Conservation (phyloP, 2,113 vertebrate species). For the Phasianus colchicus region DNA sequence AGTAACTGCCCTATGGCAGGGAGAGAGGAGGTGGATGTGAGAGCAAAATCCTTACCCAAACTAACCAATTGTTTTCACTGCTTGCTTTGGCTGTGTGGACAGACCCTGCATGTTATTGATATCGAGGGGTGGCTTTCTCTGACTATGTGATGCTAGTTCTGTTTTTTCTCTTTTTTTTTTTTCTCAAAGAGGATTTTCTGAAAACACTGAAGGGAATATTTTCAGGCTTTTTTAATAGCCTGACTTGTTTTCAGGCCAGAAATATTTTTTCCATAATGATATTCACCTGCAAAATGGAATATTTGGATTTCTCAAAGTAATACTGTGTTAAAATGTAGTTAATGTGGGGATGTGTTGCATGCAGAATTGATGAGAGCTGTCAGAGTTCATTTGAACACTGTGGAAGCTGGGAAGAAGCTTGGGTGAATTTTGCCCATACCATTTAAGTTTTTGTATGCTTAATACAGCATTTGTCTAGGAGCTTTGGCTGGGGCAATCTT, state of each 20-base stretch:
- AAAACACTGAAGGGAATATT: not conserved
- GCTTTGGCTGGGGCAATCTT: not conserved
- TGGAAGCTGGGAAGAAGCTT: not conserved
- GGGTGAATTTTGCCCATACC: not conserved
- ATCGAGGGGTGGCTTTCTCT: not conserved
- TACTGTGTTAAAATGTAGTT: not conserved
- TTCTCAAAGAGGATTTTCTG: not conserved
- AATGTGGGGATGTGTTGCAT: not conserved
- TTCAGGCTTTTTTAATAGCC: not conserved
- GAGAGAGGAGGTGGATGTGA: not conserved
- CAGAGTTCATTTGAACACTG: not conserved
- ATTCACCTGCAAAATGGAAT: not conserved
- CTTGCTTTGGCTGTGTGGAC: not conserved
- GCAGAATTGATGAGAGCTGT: not conserved
- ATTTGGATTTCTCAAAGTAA: not conserved
- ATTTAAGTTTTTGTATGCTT: not conserved
- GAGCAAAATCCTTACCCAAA: not conserved
- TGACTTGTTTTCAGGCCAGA: not conserved
- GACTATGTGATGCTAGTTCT: not conserved
- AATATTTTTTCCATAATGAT: not conserved
- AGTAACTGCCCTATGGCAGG: not conserved
- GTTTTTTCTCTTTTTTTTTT: too few relatives aligned
- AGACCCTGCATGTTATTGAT: not conserved
- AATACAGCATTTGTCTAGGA: not conserved
- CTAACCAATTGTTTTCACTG: not conserved